Evolutionary conservation across 2,113 vertebrate genomes (phyloP).

Genomic region (Saccopteryx leptura): DNA sequence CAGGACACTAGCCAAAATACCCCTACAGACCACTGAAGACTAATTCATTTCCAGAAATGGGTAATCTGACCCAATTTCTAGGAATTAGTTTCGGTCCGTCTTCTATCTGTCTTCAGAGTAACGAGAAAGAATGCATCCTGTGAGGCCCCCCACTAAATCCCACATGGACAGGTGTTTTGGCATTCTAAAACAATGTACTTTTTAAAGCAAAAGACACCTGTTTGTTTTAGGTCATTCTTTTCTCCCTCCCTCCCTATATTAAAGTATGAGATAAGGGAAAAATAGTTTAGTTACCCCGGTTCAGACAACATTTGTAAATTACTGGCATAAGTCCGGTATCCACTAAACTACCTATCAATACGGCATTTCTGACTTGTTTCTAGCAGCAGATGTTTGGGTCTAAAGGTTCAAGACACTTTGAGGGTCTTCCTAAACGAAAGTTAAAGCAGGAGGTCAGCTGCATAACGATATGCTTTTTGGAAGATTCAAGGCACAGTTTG

Average conservation of each 20-base stretch:
- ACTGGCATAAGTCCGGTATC: slow-evolving; percentile 56
- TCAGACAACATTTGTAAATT: slow-evolving; percentile 59
- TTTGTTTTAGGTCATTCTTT: slow-evolving; percentile 35
- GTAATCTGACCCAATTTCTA: slow-evolving; percentile 43
- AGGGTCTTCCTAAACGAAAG: slow-evolving; percentile 55
- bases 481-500: slow-evolving; percentile 44
- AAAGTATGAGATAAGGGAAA: neutral
- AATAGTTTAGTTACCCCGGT: neutral
- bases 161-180: slow-evolving; percentile 37
- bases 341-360: slow-evolving; percentile 61
- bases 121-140: slow-evolving; percentile 21
- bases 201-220: slow-evolving; percentile 66
- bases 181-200: neutral
- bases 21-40: slow-evolving; percentile 4
- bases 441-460: slow-evolving; percentile 69
- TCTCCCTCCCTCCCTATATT: neutral
- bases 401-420: slow-evolving; percentile 50
- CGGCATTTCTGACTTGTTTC: slow-evolving; percentile 61
- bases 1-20: slow-evolving; percentile 49
- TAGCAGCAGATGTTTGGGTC: slow-evolving; percentile 67
- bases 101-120: slow-evolving; percentile 22
- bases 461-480: slow-evolving; percentile 26
- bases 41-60: slow-evolving; percentile 59
- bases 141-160: no score
- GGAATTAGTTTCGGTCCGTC: neutral